Conservation (phyloP, 1,140 invertebrate genomes). For the Zaprionus ghesquierei region DNA sequence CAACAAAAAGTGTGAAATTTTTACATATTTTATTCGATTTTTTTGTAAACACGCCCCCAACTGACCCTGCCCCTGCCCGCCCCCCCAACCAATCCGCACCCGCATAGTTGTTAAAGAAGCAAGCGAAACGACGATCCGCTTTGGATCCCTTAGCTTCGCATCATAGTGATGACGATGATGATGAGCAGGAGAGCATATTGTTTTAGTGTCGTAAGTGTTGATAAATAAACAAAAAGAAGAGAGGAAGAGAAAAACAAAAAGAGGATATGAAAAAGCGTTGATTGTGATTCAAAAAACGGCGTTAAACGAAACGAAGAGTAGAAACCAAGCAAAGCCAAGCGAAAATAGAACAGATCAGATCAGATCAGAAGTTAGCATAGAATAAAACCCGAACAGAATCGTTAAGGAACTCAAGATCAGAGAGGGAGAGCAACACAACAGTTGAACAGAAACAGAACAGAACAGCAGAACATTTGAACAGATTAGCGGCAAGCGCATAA, state of each 20-base stretch:
- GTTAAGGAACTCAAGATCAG: conserved; percentile 24
- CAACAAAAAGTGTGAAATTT: not conserved
- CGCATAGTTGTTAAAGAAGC: not conserved
- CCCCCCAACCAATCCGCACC: not conserved
- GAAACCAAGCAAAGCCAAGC: not conserved
- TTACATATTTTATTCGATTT: conserved; percentile 9
- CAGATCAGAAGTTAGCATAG: not conserved
- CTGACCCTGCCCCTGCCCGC: not conserved
- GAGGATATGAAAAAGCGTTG: conserved; percentile 61
- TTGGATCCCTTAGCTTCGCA: not conserved
- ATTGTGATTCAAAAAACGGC: conserved; percentile 70
- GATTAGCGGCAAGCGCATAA: conserved; percentile 57
- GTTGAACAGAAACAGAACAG: conserved; percentile 10
- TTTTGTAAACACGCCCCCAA: conserved; percentile 9
- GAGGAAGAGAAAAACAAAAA: conserved; percentile 15
- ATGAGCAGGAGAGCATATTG: conserved; percentile 20
- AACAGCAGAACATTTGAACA: conserved; percentile 17
- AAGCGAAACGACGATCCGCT: not conserved
- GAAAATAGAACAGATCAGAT: conserved; percentile 23
- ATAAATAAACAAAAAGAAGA: conserved; percentile 23
- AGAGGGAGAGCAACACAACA: too few relatives aligned
- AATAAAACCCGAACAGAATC: conserved; percentile 14
- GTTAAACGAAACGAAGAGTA: conserved; percentile 33
- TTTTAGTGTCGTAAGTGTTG: conserved; percentile 63
- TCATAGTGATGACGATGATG: not conserved